Evolutionary conservation across 2,113 vertebrate species (phyloP).

Genomic region (Cinclus mexicanus): DNA sequence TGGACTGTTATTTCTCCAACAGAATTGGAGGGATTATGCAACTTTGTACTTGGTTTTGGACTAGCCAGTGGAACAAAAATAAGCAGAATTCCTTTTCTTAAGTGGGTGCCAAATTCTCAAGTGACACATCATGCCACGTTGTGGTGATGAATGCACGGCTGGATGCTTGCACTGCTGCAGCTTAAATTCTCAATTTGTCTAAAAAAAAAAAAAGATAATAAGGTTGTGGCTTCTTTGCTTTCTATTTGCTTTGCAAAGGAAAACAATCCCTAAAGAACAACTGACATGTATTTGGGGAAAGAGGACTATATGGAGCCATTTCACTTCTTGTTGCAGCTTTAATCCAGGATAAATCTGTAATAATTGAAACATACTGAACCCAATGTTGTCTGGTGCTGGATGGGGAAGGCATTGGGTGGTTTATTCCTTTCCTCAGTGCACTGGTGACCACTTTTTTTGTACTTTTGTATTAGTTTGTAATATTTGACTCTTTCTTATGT

Average conservation of each 20-base stretch:
- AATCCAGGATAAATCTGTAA: not conserved
- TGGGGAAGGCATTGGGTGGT: not conserved
- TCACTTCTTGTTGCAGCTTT: not conserved
- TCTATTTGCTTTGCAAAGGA: not conserved
- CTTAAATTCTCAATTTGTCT: not conserved
- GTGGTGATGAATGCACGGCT: constrained; percentile 14
- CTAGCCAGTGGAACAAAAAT: constrained; percentile 42
- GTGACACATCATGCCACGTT: constrained; percentile 26
- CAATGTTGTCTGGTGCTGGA: not conserved
- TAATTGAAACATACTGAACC: not conserved
- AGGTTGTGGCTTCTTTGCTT: not conserved
- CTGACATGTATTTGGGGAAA: not conserved
- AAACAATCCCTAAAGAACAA: not conserved
- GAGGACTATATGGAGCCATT: not conserved
- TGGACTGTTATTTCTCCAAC: not conserved
- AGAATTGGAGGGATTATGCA: constrained; percentile 53
- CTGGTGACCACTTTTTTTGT: not conserved
- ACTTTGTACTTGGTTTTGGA: constrained; percentile 44
- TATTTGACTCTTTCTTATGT: not conserved
- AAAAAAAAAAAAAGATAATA: not conserved
- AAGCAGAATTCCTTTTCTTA: constrained; percentile 65
- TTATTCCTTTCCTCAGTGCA: not conserved
- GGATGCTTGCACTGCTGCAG: not conserved
- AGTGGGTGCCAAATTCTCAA: constrained; percentile 24
- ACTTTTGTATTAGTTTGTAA: not conserved